Conservation (phyloP, 1,140 invertebrate species). For the Drusus annulatus region DNA sequence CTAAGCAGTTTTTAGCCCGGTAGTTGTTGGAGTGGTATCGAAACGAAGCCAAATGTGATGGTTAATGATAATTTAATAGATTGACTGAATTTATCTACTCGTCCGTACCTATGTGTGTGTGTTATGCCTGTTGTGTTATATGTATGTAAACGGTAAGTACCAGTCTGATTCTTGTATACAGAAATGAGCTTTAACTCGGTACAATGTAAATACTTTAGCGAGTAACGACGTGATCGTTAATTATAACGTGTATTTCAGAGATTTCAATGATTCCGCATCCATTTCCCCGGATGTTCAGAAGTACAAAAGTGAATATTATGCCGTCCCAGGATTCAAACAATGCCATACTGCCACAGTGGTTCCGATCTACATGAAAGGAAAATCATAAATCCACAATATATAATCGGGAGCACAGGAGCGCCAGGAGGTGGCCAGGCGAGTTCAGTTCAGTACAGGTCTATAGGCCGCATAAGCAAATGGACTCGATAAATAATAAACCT, state of each 20-base stretch:
- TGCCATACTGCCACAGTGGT: constrained; percentile 30
- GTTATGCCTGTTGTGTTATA: too few relatives aligned
- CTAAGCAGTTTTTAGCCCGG: too few relatives aligned
- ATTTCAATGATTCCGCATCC: neutral
- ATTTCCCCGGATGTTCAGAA: constrained; percentile 6
- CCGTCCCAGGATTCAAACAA: constrained; percentile 43
- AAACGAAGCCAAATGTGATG: too few relatives aligned
- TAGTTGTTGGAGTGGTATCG: too few relatives aligned
- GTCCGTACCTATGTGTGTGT: too few relatives aligned
- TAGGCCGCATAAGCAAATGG: constrained; percentile 43
- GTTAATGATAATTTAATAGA: too few relatives aligned
- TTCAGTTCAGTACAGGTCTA: neutral
- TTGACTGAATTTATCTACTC: too few relatives aligned
- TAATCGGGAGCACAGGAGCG: constrained; percentile 27
- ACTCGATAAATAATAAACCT: constrained; percentile 47
- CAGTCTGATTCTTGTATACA: neutral
- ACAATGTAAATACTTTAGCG: too few relatives aligned
- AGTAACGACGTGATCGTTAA: too few relatives aligned
- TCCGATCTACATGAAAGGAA: constrained; percentile 50
- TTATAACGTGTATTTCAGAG: neutral
- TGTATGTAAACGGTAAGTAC: too few relatives aligned
- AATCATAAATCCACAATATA: constrained; percentile 49
- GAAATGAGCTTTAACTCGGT: neutral
- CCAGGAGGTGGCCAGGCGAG: neutral
- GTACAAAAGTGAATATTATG: constrained; percentile 29